phyloP scores from a whole-genome alignment of 2,113 vertebrate genomes.

The Platichthys flesus region DNA sequence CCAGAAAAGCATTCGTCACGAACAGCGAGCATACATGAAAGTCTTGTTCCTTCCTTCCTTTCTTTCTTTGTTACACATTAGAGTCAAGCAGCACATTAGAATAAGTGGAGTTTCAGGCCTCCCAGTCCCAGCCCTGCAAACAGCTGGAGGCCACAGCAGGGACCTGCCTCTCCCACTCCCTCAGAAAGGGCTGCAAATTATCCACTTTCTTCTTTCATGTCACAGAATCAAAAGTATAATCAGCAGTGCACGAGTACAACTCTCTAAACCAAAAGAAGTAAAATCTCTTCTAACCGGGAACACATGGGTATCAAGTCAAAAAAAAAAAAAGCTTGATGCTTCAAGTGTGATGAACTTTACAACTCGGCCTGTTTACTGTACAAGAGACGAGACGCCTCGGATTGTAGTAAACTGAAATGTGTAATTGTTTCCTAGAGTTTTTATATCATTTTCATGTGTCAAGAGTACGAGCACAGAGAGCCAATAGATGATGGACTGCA shows the following conservation, averaged over 20 bases:
- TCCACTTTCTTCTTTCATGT: conserved; percentile 31
- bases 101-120: background rate
- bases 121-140: conserved; percentile 7
- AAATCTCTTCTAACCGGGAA: background rate
- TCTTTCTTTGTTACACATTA: background rate
- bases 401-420: too few relatives aligned
- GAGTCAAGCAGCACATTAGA: conserved; percentile 5
- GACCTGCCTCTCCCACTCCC: conserved; percentile 19
- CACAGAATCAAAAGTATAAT: conserved; percentile 21
- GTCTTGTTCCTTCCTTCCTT: background rate
- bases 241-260: background rate
- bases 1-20: conserved; percentile 29
- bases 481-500: background rate
- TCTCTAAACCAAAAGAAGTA: background rate
- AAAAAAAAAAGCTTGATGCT: background rate
- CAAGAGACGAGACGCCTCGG: background rate
- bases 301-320: background rate
- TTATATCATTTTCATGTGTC: background rate
- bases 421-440: background rate
- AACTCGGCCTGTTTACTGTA: background rate
- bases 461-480: background rate
- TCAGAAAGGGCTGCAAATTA: conserved; percentile 31
- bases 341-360: conserved; percentile 17
- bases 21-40: conserved; percentile 24
- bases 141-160: background rate